Conservation (phyloP, 2,888 invertebrate genomes). For the Caenorhabditis plicata region DNA sequence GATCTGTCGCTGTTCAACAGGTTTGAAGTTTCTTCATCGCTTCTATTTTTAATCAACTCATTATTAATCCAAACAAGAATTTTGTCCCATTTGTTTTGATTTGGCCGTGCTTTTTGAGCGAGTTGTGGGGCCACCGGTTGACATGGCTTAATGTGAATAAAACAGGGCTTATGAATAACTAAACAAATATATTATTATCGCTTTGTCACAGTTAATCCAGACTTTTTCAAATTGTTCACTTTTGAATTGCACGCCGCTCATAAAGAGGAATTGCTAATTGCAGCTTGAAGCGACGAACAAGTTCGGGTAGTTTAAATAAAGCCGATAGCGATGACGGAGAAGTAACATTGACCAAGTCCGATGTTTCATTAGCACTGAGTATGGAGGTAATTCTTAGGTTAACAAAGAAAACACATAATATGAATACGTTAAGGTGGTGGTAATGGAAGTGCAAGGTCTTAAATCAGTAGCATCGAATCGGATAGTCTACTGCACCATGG, state of each 20-base stretch:
- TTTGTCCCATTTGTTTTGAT: neutral
- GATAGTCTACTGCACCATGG: constrained; percentile 99
- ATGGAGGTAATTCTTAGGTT: constrained; percentile 77
- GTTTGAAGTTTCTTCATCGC: constrained; percentile 46
- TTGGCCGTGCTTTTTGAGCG: neutral
- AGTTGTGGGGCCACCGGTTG: no score
- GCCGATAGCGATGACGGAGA: constrained; percentile 89
- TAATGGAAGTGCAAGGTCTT: constrained; percentile 97
- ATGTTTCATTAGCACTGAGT: constrained; percentile 76
- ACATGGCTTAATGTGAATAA: no score
- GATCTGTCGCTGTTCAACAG: constrained; percentile 66
- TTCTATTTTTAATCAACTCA: neutral
- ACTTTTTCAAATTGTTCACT: constrained; percentile 1
- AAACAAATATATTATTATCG: constrained; percentile 1
- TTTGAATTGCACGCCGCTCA: neutral
- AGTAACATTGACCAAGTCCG: constrained; percentile 92
- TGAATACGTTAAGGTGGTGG: constrained; percentile 77
- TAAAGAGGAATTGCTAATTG: constrained; percentile 29
- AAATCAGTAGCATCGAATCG: constrained; percentile 94
- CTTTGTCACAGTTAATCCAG: neutral
- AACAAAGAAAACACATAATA: neutral
- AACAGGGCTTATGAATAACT: neutral
- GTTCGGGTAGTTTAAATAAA: constrained; percentile 72
- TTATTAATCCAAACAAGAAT: neutral
- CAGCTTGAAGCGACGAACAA: constrained; percentile 65